Base-by-base conservation (phyloP, 2,888 invertebrate genomes). In the Sinentomon sp. region DNA sequence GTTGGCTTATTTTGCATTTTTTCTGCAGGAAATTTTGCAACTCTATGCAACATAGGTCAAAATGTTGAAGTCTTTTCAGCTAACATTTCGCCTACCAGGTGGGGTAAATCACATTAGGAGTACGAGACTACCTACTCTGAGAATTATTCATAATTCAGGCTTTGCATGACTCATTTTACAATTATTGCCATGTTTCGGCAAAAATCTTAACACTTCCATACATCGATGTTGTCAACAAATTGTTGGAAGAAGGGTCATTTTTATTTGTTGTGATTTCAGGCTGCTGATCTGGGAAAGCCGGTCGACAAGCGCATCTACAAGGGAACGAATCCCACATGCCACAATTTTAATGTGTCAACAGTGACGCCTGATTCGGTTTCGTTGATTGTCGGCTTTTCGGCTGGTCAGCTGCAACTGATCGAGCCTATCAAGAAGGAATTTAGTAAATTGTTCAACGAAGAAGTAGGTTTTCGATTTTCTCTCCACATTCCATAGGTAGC, bases 301-400 rank as follows among this genome's bases (percentile, higher is more conserved):
- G 70, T 94, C 45, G 94, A 97, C 56, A 97, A 94, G 55, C 77
- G 92, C 54, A 73, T 87, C 50, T 97, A 97, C 57, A 94, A 94
- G 61, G 92, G 92, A 49, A 92, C 89, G 32, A 87, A 82, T 59
- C 97, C 94, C 13, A 97, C 94, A 17, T 92, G 92, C 56, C 97
- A 97, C 52, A 89, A 92, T 59, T 94, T 97, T 57, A 94, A 94
- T 61, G 64, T 68, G 31, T 63, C 69, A 42, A 70, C 74, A 32
- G 74, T 76, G 49, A 70, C 72, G 36, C 60, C 66, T 12, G 82
- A 85, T 38, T 74, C 74, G 53, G 77, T 83, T 16, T 74, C 77
- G 33, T 62, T 97, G 42, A 63, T 94, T 46, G 83, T 97, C 48
- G 97, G 97, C 36, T 94, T 97, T 60, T 85, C 87, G 46, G 89